Percentiles rank a stretch among this genome's conserved stretches.
Evolutionary conservation across 2,797 vertebrate species (phyloP).

Genomic region (Phataginus tricuspis): DNA sequence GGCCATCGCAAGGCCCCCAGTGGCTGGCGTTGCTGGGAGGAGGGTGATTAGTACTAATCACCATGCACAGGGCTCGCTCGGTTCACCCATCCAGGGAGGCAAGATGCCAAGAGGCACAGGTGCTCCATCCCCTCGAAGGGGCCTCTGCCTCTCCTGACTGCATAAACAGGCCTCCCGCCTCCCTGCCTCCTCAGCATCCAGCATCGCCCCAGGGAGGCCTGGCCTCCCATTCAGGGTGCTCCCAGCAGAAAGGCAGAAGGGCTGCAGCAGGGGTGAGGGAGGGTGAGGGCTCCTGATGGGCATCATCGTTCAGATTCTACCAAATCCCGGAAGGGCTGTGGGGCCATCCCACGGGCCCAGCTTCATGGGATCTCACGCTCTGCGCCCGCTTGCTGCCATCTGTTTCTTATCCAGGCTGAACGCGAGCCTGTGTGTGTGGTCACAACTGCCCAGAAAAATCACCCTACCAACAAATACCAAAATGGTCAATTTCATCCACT

Average conservation of each 20-base stretch:
- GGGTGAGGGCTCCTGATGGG: neutral
- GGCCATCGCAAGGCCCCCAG: fast-evolving
- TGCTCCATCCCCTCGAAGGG: constrained; percentile 71
- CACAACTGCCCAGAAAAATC: constrained; percentile 35
- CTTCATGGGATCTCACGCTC: neutral
- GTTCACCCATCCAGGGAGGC: constrained; percentile 70
- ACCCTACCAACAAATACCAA: constrained; percentile 52
- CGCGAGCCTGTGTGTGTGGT: constrained; percentile 44
- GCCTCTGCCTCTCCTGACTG: constrained; percentile 75
- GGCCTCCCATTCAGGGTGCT: neutral
- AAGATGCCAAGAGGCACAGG: constrained; percentile 82
- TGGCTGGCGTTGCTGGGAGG: neutral
- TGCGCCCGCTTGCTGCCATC: neutral
- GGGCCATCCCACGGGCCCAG: neutral
- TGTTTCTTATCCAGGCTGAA: constrained; percentile 57
- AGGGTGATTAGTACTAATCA: constrained; percentile 62
- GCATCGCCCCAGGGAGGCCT: constrained; percentile 31
- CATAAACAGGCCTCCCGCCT: constrained; percentile 73
- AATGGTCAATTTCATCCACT: constrained; percentile 7
- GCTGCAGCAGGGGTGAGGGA: neutral
- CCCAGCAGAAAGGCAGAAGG: neutral
- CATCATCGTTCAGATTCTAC: neutral
- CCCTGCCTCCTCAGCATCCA: constrained; percentile 64
- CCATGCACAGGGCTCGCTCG: neutral
- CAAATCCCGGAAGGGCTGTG: neutral